Base-by-base conservation (phyloP, 2,797 vertebrate genomes). In the Channallabes apus region DNA sequence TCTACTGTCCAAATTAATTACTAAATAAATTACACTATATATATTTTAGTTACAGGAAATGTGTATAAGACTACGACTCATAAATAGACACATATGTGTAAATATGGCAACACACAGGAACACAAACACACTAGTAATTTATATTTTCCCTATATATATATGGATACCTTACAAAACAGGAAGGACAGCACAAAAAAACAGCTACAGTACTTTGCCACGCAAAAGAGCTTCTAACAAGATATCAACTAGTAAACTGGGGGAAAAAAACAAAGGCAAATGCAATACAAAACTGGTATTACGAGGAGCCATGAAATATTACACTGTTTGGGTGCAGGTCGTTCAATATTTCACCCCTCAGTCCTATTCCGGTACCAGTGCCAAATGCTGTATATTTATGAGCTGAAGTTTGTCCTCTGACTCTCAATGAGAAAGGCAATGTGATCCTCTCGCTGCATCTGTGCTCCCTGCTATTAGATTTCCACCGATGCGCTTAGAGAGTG, bases 311-410 rank as follows among this genome's bases (percentile, higher is more conserved):
- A 85, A 87, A 88, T 86, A 90, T 88, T 64, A 67, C 85, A 86
- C 38, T 85, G 65, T 86, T 86, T 84, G 81, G 83, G 82, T 88
- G 72, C 85, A 80, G 79, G 72, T 85, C 75, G 51, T 87, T 87
- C 84, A 88, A 86, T 86, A 88, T 88, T 89, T 90, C 88, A 88
- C 82, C 87, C 86, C 76, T 88, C 61, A 64, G 86, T 86, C 72
- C 76, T 82, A 87, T 88, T 88, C 85, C 76, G 77, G 85, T 89
- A 83, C 61, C 69, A 73, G 85, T 46, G 82, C 64, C 87, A 85
- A 87, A 84, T 73, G 24, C 82, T 88, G 86, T 90, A 90, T 90
- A 88, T 90, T 90, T 86, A 90, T 90, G 90, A 89, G 87, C 69
- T 67, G 51, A 32, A 85, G 67, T 38, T 86, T 84, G 82, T 87